Evolutionary conservation across 2,797 vertebrate genomes (phyloP), one percentile per base, ranked within the genome.

Genomic region (Lacerta agilis): DNA sequence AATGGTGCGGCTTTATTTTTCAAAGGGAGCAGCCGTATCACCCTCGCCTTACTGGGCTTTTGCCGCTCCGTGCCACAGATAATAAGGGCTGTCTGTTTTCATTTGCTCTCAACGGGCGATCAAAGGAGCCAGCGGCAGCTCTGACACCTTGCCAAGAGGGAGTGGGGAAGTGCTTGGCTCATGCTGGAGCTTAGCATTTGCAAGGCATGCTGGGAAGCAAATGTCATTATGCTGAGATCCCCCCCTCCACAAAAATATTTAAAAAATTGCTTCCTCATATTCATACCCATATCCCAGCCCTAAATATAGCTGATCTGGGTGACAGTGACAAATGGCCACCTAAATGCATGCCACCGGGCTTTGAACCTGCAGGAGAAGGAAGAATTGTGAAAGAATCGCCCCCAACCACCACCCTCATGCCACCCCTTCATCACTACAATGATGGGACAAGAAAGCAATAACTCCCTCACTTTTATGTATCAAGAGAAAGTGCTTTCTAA

Each of bases 141-240:
- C 84, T 91, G 91, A 87, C n/a, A 76, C 2, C 13, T 55, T 92
- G 41, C 79, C 86, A 88, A 71, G 75, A 82, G 33, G 0, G 2
- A 81, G 29, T 79, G 49, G 18, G 7, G 49, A 61, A 78, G 71
- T 3, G 0, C 8, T 83, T 86, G 85, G 86, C 85, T 92, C 88
- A 33, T 83, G 29, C 38, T 25, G 85, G 85, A 91, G 83, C 84
- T 85, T 36, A 79, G 82, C 0, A 0, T 76, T 91, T 55, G 17
- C 0, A 0, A 3, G 0, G 58, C 23, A 0, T 85, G 80, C 49
- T 88, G 84, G 80, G 80, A 90, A 71, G 64, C 1, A 61, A 29
- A 79, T 73, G 87, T 86, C 91, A 91, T 84, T 91, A 89, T 73
- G 45, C 79, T 85, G 41, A 71, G 85, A 87, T 90, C 58, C 5